phyloP scores from a whole-genome alignment of 2,113 vertebrate species.

The Corythornis vintsioides region DNA sequence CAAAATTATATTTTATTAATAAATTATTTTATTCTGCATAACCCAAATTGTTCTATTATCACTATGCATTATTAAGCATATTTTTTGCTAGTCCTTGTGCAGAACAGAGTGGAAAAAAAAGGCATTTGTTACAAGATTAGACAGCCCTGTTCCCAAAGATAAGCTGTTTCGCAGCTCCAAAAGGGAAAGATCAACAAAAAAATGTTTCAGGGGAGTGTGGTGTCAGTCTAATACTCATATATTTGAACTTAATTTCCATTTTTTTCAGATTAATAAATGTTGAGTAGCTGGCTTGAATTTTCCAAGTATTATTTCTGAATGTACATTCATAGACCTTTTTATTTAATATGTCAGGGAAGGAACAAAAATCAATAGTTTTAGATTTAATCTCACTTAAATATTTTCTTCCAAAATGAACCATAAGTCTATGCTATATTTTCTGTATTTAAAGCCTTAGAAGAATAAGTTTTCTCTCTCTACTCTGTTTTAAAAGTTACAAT shows the following conservation, averaged over 20 bases:
- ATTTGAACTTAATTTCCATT: not conserved
- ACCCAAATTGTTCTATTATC: not conserved
- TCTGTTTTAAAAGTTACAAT: not conserved
- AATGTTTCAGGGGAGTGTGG: not conserved
- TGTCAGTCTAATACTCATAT: not conserved
- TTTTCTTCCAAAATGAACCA: not conserved
- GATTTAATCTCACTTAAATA: not conserved
- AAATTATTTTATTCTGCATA: not conserved
- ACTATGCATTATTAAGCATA: not conserved
- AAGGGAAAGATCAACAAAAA: constrained; percentile 4
- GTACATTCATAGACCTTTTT: not conserved
- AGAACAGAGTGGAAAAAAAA: not conserved
- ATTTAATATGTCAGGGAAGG: not conserved
- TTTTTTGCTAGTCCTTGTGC: not conserved
- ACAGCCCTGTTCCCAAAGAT: not conserved
- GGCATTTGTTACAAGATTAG: not conserved
- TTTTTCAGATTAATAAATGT: not conserved
- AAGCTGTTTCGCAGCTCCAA: not conserved
- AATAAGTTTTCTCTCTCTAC: not conserved
- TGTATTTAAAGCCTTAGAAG: not conserved
- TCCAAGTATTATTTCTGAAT: not conserved
- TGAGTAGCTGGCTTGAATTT: not conserved
- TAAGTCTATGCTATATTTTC: not conserved
- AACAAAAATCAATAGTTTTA: not conserved
- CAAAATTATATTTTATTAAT: not conserved